Evolutionary conservation across 1,140 invertebrate genomes (phyloP), one percentile per base, ranked within the genome.

Genomic region (Drepana arcuata): DNA sequence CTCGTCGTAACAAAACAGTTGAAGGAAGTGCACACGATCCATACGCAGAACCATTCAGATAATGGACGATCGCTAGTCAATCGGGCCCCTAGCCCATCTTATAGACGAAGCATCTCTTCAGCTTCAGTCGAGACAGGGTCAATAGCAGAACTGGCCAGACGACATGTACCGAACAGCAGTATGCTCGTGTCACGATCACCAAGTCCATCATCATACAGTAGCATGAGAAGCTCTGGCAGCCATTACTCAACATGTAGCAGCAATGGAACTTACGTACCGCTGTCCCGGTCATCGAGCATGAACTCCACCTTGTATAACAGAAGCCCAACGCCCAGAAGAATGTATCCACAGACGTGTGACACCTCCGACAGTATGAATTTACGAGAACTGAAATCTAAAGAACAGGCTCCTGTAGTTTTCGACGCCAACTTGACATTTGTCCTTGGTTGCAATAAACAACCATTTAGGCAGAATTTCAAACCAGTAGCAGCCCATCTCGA

Each of bases 351-450:
- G 59, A 84, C 73, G 1, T 85, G 83, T 34, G 85, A 85, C 23
- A 64, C 48, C 5, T 68, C 73, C 15, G 71, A 78, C 31, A 66
- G 73, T 14, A 39, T 85, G 4, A 78, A 85, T 45, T 52, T 86
- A 2, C 84, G 87, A 24, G 87, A 90, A 51, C 63, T 89, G 24
- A 83, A 84, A 1, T 65, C 73, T 5, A 88, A 88, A 56, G 91
- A 92, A 44, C 88, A 90, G 29, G 88, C 92, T 0, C 90, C 92
- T 0, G 91, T 94, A 0, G 88, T 94, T 0, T 92, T 94, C 40
- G 90, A 93, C 50, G 92, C 91, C 0, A 93, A 93, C 57, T 75
- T 94, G 7, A 91, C 89, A 5, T 93, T 94, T 49, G 87, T 93
- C 0, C 74, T 94, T 14, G 91, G 91, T 0, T 87, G 88, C 40